Evolutionary conservation across 53 echinoderm and acorn worm genomes (phyloP), one percentile per base, ranked within the genome.

Genomic region (Temnopleurus reevesii): DNA sequence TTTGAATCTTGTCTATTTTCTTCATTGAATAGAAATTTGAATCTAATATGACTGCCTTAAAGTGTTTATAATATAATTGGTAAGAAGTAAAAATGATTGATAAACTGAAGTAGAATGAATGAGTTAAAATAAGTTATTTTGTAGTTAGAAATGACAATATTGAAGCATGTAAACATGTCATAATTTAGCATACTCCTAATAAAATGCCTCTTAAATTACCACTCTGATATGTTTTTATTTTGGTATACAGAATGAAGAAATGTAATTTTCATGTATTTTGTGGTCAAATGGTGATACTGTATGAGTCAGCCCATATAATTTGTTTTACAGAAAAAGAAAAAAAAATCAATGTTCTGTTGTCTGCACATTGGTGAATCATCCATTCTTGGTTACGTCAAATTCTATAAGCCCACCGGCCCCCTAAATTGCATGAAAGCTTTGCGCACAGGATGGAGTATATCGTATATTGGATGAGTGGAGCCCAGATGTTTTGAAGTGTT

Each of bases 401-500:
- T 2, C n/a, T 12, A 60, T n/a, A 71, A 71, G n/a, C 21, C 71
- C 12, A n/a, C 41, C 21, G n/a, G 19, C 71, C 41, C 63, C 33
- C 31, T 63, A 38, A 71, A 43, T 38, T n/a, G n/a, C 43, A 38
- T 41, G 41, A 41, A 55, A 19, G 21, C n/a, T n/a, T 41, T 19
- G 21, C 41, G 36, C 43, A 2, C 41, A 2, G 17, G 38, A 38
- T n/a, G 7, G 43, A 38, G n/a, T 41, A 17, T 28, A 27, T 17
- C 29, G 3, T 15, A 47, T 79, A 79, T 79, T 47, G 79, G 49
- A 79, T 79, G 26, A 46, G 12, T 83, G 18, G 33, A 56, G 15
- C 83, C 56, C 83, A 83, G 83, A 83, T 83, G 83, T 83, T 55
- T 35, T 83, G 25, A 83, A 83, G 83, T 83, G 56, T 55, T 53